Percentiles rank a stretch among this genome's conserved stretches.
These are phyloP conservation scores for Aphodius sticticus DNA, from an alignment of 2,888 invertebrate species.

Conservation along the genomic window DNA sequence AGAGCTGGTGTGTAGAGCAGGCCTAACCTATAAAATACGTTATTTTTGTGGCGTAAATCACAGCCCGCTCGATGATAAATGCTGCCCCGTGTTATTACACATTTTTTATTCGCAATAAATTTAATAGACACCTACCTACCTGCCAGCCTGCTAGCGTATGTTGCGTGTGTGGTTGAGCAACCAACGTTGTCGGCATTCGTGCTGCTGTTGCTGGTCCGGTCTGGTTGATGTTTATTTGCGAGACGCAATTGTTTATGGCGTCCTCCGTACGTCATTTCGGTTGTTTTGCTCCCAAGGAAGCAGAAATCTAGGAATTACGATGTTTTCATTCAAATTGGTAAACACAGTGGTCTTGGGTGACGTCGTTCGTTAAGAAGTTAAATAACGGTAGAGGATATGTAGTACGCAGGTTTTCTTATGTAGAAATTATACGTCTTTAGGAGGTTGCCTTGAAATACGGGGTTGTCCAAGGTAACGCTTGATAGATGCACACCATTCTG, in stretches of 20 bases:
- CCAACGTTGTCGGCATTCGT: background rate
- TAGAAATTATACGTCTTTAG: background rate
- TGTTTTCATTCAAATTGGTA: conserved; percentile 4
- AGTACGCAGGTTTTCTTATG: background rate
- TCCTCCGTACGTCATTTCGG: background rate
- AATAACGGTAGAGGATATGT: too few species aligned
- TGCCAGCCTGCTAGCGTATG: background rate
- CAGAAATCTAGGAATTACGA: conserved; percentile 4
- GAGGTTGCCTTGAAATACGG: too few species aligned
- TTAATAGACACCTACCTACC: conserved; percentile 27
- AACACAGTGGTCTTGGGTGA: background rate
- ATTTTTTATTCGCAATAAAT: conserved; percentile 27
- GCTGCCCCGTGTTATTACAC: conserved; percentile 18
- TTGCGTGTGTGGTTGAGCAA: background rate
- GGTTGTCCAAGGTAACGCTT: too few species aligned
- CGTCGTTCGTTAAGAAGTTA: background rate
- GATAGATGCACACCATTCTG: background rate
- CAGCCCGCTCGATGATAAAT: conserved; percentile 16
- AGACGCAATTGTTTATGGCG: background rate
- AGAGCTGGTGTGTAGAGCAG: conserved; percentile 8
- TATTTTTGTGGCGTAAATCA: conserved; percentile 28
- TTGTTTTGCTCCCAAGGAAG: background rate
- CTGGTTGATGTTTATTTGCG: background rate
- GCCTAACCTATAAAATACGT: conserved; percentile 22
- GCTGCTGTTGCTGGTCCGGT: background rate